Conservation (phyloP, 1,140 invertebrate species). For the Scylla paramamosain region DNA sequence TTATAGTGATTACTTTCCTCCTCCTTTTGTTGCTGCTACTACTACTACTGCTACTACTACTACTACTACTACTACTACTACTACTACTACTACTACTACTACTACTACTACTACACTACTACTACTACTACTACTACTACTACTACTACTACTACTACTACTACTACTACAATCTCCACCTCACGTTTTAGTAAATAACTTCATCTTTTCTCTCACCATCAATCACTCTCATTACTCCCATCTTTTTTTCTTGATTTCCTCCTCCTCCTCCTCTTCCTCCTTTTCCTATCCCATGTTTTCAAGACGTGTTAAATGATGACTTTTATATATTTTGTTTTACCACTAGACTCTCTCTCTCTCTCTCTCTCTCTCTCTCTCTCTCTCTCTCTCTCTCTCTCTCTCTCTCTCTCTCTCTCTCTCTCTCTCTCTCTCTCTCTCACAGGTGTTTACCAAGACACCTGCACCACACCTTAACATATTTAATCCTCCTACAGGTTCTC, state of each 20-base stretch:
- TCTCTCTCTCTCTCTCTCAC: too few relatives aligned
- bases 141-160: neutral
- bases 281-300: neutral
- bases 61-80: slow-evolving; percentile 23
- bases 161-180: neutral
- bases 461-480: neutral
- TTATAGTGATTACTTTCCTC: neutral
- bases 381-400: slow-evolving; percentile 52
- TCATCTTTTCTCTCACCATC: neutral
- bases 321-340: too few relatives aligned
- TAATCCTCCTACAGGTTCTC: neutral
- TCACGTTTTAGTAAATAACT: neutral
- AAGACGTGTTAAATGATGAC: too few relatives aligned
- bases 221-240: neutral
- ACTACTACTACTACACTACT: neutral
- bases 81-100: slow-evolving; percentile 26
- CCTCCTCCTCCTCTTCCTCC: neutral
- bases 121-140: neutral
- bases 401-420: neutral
- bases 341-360: too few relatives aligned
- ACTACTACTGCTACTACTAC: neutral
- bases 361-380: slow-evolving; percentile 38
- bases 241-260: neutral
- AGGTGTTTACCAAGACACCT: too few relatives aligned
- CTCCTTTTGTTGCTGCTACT: neutral